Evolutionary conservation across 2,113 vertebrate species (phyloP).

Genomic region (Dasyprocta punctata): DNA sequence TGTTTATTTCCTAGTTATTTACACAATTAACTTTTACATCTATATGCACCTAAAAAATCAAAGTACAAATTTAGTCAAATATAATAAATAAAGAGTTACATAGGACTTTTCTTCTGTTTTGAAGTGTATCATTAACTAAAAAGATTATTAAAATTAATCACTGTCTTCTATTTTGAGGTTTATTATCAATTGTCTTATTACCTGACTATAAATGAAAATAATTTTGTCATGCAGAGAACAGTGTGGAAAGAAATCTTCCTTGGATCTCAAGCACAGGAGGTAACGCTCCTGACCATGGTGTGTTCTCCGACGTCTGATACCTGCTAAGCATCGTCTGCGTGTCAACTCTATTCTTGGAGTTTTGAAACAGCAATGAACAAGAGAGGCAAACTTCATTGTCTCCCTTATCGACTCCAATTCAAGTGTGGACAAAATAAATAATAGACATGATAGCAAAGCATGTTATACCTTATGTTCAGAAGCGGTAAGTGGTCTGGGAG

Average conservation of each 20-base stretch:
- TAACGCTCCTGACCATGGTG: background rate
- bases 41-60: background rate
- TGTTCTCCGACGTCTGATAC: background rate
- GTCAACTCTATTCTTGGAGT: background rate
- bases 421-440: background rate
- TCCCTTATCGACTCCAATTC: background rate
- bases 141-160: background rate
- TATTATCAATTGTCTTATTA: background rate
- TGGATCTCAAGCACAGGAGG: background rate
- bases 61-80: background rate
- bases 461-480: background rate
- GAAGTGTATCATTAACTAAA: constrained; percentile 10
- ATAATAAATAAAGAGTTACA: background rate
- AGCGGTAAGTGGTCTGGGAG: background rate
- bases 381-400: background rate
- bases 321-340: background rate
- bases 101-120: background rate
- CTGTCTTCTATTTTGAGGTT: background rate
- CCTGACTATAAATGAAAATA: background rate
- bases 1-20: constrained; percentile 35
- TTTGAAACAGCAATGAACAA: background rate
- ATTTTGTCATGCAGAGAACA: background rate
- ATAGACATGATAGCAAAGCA: background rate
- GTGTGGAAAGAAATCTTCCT: background rate
- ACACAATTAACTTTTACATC: background rate